A percentile compares a stretch with the other conserved stretches of the same genome.
Evolutionary conservation across 2,113 vertebrate species (phyloP).

Genomic region (Thamnaconus septentrionalis): DNA sequence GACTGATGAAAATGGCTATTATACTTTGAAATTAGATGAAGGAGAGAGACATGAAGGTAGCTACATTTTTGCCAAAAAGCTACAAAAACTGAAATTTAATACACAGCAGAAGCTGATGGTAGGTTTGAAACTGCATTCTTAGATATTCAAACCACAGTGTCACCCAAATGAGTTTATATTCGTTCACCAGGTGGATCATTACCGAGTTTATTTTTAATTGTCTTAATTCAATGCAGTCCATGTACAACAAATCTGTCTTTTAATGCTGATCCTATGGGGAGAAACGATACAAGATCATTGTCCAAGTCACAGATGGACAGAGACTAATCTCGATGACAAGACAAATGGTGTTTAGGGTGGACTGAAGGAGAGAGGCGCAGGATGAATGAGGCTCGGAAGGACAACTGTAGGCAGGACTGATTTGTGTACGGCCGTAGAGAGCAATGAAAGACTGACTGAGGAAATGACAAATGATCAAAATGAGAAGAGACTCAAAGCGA

Average conservation of each 20-base stretch:
- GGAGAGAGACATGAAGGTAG: constrained; percentile 31
- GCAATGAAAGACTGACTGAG: constrained; percentile 40
- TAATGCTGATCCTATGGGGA: neutral
- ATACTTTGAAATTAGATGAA: constrained; percentile 34
- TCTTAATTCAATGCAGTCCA: too few species aligned
- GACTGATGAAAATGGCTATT: too few species aligned
- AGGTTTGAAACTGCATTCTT: constrained; percentile 2
- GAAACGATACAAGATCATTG: constrained; percentile 26
- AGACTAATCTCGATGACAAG: constrained; percentile 49
- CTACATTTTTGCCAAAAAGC: constrained; percentile 33
- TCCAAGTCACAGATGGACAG: constrained; percentile 44
- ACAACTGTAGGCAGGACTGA: constrained; percentile 51
- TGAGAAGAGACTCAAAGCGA: constrained; percentile 34
- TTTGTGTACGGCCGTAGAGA: constrained; percentile 48
- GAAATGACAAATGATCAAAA: constrained; percentile 61
- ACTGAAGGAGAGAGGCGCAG: constrained; percentile 45
- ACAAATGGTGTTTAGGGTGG: constrained; percentile 55
- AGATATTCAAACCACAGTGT: neutral
- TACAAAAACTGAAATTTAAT: neutral
- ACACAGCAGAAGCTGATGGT: neutral
- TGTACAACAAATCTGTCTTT: neutral
- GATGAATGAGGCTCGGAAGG: constrained; percentile 54
- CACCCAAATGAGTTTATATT: neutral
- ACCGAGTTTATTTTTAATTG: too few species aligned
- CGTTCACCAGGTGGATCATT: too few species aligned